These are phyloP conservation scores for Drosophila trichaetosa DNA, from an alignment of 2,888 invertebrate species.

Conservation along the genomic window DNA sequence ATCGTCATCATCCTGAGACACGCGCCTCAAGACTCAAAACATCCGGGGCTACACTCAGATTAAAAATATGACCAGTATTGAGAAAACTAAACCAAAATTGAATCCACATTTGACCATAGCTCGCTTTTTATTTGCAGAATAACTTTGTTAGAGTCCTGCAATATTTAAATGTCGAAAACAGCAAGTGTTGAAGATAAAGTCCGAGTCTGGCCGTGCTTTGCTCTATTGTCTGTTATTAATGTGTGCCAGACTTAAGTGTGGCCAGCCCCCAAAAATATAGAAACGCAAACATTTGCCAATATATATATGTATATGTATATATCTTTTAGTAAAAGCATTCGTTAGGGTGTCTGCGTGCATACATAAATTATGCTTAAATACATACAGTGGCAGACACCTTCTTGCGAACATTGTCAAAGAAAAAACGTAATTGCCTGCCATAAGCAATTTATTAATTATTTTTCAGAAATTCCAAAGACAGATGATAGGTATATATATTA, in stretches of 20 bases:
- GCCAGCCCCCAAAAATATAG: conserved; percentile 17
- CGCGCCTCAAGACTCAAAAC: conserved; percentile 2
- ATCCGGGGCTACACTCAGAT: not conserved
- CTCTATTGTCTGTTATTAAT: conserved; percentile 27
- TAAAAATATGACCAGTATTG: not conserved
- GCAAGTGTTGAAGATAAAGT: not conserved
- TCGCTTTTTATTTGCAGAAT: not conserved
- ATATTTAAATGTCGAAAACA: not conserved
- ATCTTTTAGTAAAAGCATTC: not conserved
- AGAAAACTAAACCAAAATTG: not conserved
- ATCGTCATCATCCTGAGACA: conserved; percentile 11
- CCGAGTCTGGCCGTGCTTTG: not conserved
- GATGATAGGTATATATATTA: no score
- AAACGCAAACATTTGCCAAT: not conserved
- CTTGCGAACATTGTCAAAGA: no score
- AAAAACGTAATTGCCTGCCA: no score
- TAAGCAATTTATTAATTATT: no score
- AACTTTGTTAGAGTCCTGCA: not conserved
- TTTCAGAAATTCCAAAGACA: no score
- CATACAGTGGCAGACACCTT: no score
- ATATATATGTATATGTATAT: not conserved
- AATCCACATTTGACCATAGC: not conserved
- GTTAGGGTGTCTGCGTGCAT: not conserved
- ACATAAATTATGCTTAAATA: conserved; percentile 3
- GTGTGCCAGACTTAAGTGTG: conserved; percentile 28